Conservation (phyloP, 2,888 invertebrate genomes). For the Isoperla grammatica region DNA sequence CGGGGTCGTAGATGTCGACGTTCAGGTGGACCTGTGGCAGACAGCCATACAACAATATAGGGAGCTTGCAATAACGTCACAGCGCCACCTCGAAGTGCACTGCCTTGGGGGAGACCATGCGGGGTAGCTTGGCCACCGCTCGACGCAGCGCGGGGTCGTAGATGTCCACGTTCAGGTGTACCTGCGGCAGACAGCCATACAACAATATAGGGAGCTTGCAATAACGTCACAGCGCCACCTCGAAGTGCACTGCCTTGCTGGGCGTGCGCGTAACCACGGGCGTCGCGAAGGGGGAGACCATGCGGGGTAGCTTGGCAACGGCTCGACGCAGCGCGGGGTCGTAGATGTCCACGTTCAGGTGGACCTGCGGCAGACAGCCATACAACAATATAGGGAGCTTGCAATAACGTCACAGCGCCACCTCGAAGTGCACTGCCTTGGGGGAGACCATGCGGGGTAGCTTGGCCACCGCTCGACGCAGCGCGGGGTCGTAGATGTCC, state of each 20-base stretch:
- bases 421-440: too few relatives aligned
- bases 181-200: too few relatives aligned
- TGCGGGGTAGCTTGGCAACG: conserved; percentile 32
- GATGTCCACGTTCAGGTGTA: conserved; percentile 58
- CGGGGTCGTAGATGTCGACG: conserved; percentile 56
- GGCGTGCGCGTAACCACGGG: conserved; percentile 51
- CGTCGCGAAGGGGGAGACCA: conserved; percentile 14
- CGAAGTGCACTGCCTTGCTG: conserved; percentile 53
- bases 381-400: too few relatives aligned
- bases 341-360: conserved; percentile 59
- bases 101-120: conserved; percentile 20
- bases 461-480: conserved; percentile 35
- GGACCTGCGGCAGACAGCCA: too few relatives aligned
- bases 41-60: too few relatives aligned
- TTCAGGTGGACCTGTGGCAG: conserved; percentile 59
- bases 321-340: conserved; percentile 42
- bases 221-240: too few relatives aligned
- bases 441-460: conserved; percentile 23
- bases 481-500: conserved; percentile 53
- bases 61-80: too few relatives aligned
- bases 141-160: conserved; percentile 46
- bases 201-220: too few relatives aligned
- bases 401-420: too few relatives aligned
- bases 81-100: too few relatives aligned
- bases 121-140: conserved; percentile 32